Base-by-base conservation (phyloP, 2,888 invertebrate genomes). In the Tridacna gigas region DNA sequence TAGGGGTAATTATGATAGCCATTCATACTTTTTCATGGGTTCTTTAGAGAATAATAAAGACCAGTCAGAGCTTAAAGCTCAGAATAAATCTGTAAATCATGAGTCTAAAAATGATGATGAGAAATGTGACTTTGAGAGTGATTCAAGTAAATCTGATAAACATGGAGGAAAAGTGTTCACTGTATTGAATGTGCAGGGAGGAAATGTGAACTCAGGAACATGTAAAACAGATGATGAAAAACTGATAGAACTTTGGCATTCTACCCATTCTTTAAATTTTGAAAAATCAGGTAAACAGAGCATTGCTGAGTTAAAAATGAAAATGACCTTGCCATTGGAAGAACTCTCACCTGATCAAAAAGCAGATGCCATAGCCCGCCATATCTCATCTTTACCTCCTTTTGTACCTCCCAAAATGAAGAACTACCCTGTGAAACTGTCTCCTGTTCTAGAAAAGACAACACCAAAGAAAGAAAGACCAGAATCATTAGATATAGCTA, bases 221-320 rank as follows among this genome's bases (percentile, higher is more conserved):
- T 90, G 91, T 69, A 92, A 92, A 90, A 93, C 93, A 51, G 93
- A 93, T 88, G 93, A 93, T 86, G 92, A 93, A 84, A 93, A 93
- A 84, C 75, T 93, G 15, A 90, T 92, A 61, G 93, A 92, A 77
- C 83, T 92, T 20, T 86, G 90, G 82, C 86, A 89, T 66, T 87
- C 87, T 63, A 86, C 82, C 48, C 84, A 89, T 74, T 86, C 86
- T 45, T 71, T 90, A 69, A 88, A 82, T 63, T 75, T 82, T 67
- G 86, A 85, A 26, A 80, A 75, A 67, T 80, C 73, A 78, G 84
- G 82, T 15, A 88, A 83, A 80, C 82, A 86, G 60, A 71, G 60
- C 47, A 85, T 88, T 51, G 85, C 89, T 61, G 90, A 90, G 73
- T 74, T 89, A 22, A 90, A 91, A 69, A 81, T 86, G 5, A 90